Base-by-base conservation (phyloP, 2,113 vertebrate species). In the Oophaga pumilio region DNA sequence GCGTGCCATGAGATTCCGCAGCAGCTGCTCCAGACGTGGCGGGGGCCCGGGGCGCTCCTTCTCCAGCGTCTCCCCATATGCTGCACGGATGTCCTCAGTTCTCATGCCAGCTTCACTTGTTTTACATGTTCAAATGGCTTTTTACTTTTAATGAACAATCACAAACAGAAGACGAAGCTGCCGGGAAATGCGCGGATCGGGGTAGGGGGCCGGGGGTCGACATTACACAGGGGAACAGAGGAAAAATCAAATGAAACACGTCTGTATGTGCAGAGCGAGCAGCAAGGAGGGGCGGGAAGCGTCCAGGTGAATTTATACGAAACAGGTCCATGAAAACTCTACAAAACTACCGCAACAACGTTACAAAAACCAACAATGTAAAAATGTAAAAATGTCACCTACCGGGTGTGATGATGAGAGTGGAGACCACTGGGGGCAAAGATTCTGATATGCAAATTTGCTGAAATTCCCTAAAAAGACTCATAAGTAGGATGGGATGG, bases 121-220 rank as follows among this genome's bases (percentile, higher is more conserved):
- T 22, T 64, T 82, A 82, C 79, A 64, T 64, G 28, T 82, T 62
- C 33, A 49, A 49, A 82, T 82, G 18, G 24, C 20, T 64, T 82
- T n/a, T 62, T 62, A 82, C 59, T 82, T 64, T 64, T 62, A 82
- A 49, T 82, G 59, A 64, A 82, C 79, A 82, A 82, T 82, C 10
- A 33, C 57, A 79, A 64, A 43, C 17, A 82, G 57, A 82, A 64
- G 33, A 82, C 15, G 22, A 18, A 53, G 76, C 22, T 33, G 78
- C n/a, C 24, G 24, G 77, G 56, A 43, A 59, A 79, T 28, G 53
- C 11, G 57, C 24, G 2, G 56, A 14, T 43, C 1, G 24, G 13
- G 77, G 17, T 15, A 15, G 17, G 57, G 78, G 15, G 6, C 2
- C 26, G 17, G 78, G 52, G 78, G 9, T 60, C 71, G 12, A 74